Evolutionary conservation across 2,797 vertebrate genomes (phyloP), one percentile per base, ranked within the genome.

Genomic region (Diglossa cyanea): DNA sequence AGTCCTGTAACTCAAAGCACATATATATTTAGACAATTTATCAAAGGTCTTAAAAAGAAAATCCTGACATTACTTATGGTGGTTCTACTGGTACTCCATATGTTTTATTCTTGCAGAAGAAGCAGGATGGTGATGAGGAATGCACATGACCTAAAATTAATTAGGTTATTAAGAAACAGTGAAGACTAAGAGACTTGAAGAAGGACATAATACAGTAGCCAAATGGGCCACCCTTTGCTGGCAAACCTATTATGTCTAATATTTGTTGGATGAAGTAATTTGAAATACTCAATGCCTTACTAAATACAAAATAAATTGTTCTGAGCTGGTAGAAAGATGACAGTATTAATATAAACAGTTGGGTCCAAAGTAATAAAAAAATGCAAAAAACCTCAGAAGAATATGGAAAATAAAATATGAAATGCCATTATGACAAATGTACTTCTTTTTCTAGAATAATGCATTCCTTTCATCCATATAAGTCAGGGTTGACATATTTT

Each of bases 11-110:
- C 77, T 96, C 74, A 96, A 95, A 94, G 72, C 30, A 85, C 45
- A 63, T 93, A 91, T 94, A 83, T 96, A 81, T 95, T 96, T 95
- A 93, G 93, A 93, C 90, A 95, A 93, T 94, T 93, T 94, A 91
- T 94, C 90, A 94, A 81, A 84, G 3, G 21, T 94, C 80, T 94
- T 95, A 93, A 91, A 84, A 86, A 81, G 90, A 90, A 95, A 95
- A 94, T 95, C 83, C 88, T 80, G 74, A 90, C 67, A 68, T 87
- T 87, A 74, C 53, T 74, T 89, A 39, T 71, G n/a, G 44, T 1
- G 4, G 44, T 92, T 95, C 88, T 48, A 61, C 45, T 84, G 63
- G 44, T 76, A 47, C 17, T 77, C 40, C 13, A 10, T 88, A 35
- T 0, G 1, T 85, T 86, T 93, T 88, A 25, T 71, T 84, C 26